Percentiles rank a stretch among this genome's conserved stretches.
Evolutionary conservation across 2,113 vertebrate species (phyloP).

Genomic region (Galeopterus variegatus): DNA sequence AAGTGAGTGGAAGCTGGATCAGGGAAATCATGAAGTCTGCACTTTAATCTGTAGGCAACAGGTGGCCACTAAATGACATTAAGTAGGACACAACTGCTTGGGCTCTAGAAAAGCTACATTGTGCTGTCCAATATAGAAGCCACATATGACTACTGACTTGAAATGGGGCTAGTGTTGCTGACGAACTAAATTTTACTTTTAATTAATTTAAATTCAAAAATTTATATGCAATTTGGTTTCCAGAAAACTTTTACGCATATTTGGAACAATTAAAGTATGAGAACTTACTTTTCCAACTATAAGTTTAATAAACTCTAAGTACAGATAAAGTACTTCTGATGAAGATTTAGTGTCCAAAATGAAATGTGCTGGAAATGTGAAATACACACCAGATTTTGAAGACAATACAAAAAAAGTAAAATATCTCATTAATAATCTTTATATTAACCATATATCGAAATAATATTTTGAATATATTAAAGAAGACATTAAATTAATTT

Average conservation of each 20-base stretch:
- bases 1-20: too few species aligned
- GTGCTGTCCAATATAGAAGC: neutral
- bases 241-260: neutral
- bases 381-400: slow-evolving; percentile 52
- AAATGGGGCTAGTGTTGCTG: neutral
- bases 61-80: neutral
- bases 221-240: neutral
- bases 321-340: slow-evolving; percentile 40
- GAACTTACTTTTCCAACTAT: slow-evolving; percentile 45
- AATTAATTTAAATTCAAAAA: slow-evolving; percentile 59
- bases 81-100: neutral
- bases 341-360: slow-evolving; percentile 63
- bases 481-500: slow-evolving; percentile 42
- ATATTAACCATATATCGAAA: neutral
- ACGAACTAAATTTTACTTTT: slow-evolving; percentile 33
- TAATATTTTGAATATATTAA: slow-evolving; percentile 32
- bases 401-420: slow-evolving; percentile 30
- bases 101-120: neutral
- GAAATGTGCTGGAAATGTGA: neutral
- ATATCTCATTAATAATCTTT: neutral
- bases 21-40: neutral
- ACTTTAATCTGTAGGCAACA: neutral
- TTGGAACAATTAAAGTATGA: slow-evolving; percentile 9
- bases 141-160: neutral
- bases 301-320: slow-evolving; percentile 51